A percentile compares a stretch with the other conserved stretches of the same genome.
These are phyloP conservation scores for Alviniconcha marisindica DNA, from an alignment of 1,140 invertebrate genomes.

Conservation along the genomic window DNA sequence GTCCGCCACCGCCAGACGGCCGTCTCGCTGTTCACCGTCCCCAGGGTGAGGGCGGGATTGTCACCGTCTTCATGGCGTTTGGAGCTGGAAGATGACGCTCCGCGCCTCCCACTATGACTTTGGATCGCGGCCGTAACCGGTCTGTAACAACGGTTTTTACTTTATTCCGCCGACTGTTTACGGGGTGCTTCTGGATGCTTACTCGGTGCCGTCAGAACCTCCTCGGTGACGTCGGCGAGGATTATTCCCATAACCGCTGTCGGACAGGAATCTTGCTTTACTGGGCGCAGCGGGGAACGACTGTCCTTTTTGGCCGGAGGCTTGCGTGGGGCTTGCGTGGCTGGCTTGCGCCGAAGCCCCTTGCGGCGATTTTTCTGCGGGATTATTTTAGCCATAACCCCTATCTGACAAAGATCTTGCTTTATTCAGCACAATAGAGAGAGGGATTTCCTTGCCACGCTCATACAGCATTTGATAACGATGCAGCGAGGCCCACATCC, in stretches of 20 bases:
- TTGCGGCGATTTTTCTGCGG: slow-evolving; percentile 5
- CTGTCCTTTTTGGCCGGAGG: neutral
- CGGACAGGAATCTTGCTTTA: slow-evolving; percentile 27
- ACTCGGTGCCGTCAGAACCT: too few species aligned
- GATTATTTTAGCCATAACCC: slow-evolving; percentile 29
- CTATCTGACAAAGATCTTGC: slow-evolving; percentile 13
- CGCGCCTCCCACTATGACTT: too few species aligned
- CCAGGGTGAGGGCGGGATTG: too few species aligned
- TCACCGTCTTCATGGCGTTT: too few species aligned
- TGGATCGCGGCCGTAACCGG: too few species aligned
- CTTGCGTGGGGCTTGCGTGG: too few species aligned
- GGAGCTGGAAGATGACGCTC: too few species aligned
- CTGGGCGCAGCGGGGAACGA: neutral
- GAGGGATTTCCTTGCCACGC: neutral
- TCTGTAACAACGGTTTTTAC: too few species aligned
- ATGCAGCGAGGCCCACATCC: neutral
- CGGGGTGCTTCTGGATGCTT: too few species aligned
- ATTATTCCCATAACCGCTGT: slow-evolving; percentile 21
- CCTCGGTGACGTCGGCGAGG: neutral
- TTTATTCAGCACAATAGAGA: neutral
- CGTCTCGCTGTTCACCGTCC: too few species aligned
- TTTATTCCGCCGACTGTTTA: too few species aligned
- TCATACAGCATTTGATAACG: slow-evolving; percentile 26
- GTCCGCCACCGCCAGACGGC: too few species aligned
- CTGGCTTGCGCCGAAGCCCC: neutral